These are phyloP conservation scores for Strigamia transsilvanica DNA, from an alignment of 2,888 invertebrate species.

Conservation along the genomic window DNA sequence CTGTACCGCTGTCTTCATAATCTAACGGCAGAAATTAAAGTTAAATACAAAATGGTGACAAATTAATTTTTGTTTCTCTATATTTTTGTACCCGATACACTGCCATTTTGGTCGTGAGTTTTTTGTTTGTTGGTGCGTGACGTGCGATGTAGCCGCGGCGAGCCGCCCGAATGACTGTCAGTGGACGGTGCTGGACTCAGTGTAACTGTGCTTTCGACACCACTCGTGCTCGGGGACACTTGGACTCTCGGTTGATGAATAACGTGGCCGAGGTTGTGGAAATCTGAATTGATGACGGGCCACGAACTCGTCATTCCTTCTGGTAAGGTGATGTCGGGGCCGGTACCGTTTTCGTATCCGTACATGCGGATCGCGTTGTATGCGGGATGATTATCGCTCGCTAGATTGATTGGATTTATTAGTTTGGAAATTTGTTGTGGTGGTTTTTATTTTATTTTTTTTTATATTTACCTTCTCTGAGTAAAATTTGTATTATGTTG, in stretches of 20 bases:
- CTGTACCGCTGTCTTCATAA: conserved; percentile 51
- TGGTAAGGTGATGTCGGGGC: not conserved
- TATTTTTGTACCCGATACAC: conserved; percentile 41
- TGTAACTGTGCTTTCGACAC: conserved; percentile 70
- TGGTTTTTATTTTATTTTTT: not conserved
- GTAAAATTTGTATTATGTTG: conserved; percentile 88
- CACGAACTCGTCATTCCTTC: conserved; percentile 56
- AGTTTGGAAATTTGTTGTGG: no score
- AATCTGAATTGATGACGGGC: conserved; percentile 75
- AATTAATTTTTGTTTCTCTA: not conserved
- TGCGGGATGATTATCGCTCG: conserved; percentile 6
- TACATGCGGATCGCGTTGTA: conserved; percentile 32
- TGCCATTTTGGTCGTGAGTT: conserved; percentile 48
- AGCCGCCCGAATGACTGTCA: conserved; percentile 55
- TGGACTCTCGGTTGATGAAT: conserved; percentile 72
- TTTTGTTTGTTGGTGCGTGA: conserved; percentile 36
- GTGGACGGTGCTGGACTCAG: conserved; percentile 59
- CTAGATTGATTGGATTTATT: not conserved
- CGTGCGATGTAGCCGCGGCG: conserved; percentile 31
- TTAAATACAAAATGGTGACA: not conserved
- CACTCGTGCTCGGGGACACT: conserved; percentile 56
- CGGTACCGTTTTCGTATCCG: conserved; percentile 11
- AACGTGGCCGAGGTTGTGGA: conserved; percentile 80
- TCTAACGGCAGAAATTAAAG: not conserved
- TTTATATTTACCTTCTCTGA: conserved; percentile 62